Conservation (phyloP, 2,888 invertebrate genomes). For the Raillietiella orientalis region DNA sequence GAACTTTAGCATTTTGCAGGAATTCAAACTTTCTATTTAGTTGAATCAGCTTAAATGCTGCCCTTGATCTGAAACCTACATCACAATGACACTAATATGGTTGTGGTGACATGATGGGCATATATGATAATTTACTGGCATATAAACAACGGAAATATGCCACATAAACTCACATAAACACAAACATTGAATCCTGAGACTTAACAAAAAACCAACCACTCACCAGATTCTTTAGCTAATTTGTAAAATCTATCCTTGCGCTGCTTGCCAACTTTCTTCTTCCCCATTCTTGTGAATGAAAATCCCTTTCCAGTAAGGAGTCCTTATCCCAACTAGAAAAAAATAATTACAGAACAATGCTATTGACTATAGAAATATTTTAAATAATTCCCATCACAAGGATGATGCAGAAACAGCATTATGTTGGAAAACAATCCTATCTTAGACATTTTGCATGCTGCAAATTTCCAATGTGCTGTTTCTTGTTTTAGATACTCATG, state of each 20-base stretch:
- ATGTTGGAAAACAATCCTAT: no score
- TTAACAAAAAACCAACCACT: constrained; percentile 8
- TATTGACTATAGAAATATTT: no score
- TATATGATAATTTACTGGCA: not conserved
- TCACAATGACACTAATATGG: constrained; percentile 5
- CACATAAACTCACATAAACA: constrained; percentile 2
- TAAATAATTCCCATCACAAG: no score
- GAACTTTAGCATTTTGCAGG: constrained; percentile 75
- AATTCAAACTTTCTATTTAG: constrained; percentile 90
- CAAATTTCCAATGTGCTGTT: no score
- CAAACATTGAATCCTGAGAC: not conserved
- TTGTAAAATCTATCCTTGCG: constrained; percentile 95
- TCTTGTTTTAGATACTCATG: no score
- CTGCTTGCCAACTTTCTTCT: constrained; percentile 94
- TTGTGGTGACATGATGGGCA: no score
- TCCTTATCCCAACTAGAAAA: no score
- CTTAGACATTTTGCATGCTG: no score
- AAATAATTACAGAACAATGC: no score
- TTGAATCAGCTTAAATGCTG: constrained; percentile 97
- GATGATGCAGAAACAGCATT: no score
- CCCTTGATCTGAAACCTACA: constrained; percentile 74
- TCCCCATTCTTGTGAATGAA: constrained; percentile 62
- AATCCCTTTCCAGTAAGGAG: no score
- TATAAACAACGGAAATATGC: not conserved
- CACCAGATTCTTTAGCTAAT: constrained; percentile 91